Evolutionary conservation across 2,888 invertebrate genomes (phyloP).

Genomic region (Hipparchia sbordonii): DNA sequence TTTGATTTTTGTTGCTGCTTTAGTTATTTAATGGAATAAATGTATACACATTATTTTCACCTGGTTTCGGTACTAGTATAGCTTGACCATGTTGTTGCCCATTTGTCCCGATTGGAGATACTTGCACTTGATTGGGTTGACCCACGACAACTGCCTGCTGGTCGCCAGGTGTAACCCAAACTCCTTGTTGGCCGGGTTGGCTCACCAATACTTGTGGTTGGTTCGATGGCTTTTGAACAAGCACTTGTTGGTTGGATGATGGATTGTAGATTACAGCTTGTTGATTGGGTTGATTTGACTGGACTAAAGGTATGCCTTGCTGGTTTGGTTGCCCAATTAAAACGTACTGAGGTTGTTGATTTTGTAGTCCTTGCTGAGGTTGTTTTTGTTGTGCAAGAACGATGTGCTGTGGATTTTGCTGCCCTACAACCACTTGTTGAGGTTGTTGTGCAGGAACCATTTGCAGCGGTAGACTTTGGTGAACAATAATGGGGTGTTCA

Average conservation of each 20-base stretch:
- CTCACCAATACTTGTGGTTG: constrained; percentile 29
- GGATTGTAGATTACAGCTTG: constrained; percentile 34
- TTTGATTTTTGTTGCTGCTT: constrained; percentile 33
- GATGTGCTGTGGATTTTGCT: background rate
- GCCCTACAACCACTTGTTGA: background rate
- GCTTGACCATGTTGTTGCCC: constrained; percentile 6
- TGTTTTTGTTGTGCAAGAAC: background rate
- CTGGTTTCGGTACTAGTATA: constrained; percentile 21
- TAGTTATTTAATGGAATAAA: constrained; percentile 49
- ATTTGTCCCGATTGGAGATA: background rate
- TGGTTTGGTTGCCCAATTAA: constrained; percentile 26
- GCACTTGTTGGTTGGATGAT: constrained; percentile 26
- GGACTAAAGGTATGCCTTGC: constrained; percentile 31
- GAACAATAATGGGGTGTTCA: constrained; percentile 4
- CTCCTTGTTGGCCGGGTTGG: constrained; percentile 29
- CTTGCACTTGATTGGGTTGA: constrained; percentile 36
- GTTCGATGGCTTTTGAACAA: constrained; percentile 21
- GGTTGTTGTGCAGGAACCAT: too few relatives aligned
- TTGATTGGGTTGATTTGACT: constrained; percentile 34
- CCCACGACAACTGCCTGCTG: constrained; percentile 33
- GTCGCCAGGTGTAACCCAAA: constrained; percentile 21
- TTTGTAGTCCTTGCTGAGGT: background rate
- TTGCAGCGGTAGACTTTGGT: background rate
- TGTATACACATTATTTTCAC: constrained; percentile 43
- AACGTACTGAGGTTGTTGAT: background rate